Percentiles rank a stretch among this genome's conserved stretches.
Conservation (phyloP, 2,797 vertebrate genomes). For the Eptatretus atami region DNA sequence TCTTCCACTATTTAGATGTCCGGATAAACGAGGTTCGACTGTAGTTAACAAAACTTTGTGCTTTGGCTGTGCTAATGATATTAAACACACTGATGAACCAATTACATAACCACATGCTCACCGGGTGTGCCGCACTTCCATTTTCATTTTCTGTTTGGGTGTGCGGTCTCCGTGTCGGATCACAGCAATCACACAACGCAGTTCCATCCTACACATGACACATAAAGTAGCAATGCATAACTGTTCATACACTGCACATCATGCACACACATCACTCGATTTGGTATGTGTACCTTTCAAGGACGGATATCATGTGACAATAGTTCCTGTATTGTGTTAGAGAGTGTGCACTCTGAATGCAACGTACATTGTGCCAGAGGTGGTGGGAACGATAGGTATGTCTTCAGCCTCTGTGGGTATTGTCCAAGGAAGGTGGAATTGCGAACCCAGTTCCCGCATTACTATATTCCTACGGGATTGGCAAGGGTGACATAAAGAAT, state of each 20-base stretch:
- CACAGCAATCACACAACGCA: slow-evolving; percentile 78
- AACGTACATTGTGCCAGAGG: slow-evolving; percentile 86
- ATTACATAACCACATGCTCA: slow-evolving; percentile 13
- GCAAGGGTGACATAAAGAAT: too few relatives aligned
- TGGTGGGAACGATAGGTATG: slow-evolving; percentile 92
- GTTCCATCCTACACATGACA: slow-evolving; percentile 50
- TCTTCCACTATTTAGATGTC: too few relatives aligned
- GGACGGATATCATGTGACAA: too few relatives aligned
- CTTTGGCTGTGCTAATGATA: too few relatives aligned
- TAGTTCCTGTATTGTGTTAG: neutral
- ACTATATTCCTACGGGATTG: slow-evolving; percentile 36
- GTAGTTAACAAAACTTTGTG: too few relatives aligned
- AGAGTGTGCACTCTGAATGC: neutral
- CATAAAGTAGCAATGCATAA: neutral
- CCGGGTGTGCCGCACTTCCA: slow-evolving; percentile 85
- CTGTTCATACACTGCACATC: too few relatives aligned
- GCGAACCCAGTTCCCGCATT: slow-evolving; percentile 83
- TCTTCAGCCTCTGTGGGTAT: slow-evolving; percentile 91
- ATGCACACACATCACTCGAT: too few relatives aligned
- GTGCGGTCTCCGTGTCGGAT: slow-evolving; percentile 85
- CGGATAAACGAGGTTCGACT: too few relatives aligned
- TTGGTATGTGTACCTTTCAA: too few relatives aligned
- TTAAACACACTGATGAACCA: neutral
- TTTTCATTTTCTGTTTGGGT: slow-evolving; percentile 98
- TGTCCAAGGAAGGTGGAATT: slow-evolving; percentile 95